Evolutionary conservation across 2,113 vertebrate species (phyloP).

Genomic region (Cavia aperea): DNA sequence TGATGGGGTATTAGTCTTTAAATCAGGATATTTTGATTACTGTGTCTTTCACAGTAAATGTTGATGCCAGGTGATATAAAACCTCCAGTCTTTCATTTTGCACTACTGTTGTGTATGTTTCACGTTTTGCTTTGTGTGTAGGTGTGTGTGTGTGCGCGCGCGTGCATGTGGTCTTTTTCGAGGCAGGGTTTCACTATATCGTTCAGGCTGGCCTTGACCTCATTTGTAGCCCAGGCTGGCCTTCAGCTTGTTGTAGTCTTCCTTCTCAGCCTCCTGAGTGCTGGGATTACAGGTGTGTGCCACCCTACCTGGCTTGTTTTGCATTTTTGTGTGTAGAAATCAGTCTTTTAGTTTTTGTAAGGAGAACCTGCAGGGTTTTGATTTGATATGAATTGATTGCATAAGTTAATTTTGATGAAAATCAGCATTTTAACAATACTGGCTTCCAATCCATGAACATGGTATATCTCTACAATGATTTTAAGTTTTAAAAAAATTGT

Average conservation of each 20-base stretch:
- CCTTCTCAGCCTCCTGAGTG: no score
- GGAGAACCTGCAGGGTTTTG: background rate
- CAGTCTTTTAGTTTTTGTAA: conserved; percentile 10
- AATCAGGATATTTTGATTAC: background rate
- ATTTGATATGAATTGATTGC: conserved; percentile 17
- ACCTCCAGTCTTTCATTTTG: background rate
- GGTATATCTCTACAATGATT: background rate
- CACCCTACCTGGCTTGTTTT: background rate
- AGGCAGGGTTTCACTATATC: no score
- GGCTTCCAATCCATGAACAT: background rate
- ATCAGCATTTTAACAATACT: background rate
- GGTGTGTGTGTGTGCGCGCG: no score
- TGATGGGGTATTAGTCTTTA: background rate
- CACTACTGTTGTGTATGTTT: background rate
- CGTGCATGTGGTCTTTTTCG: no score
- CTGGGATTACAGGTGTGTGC: no score
- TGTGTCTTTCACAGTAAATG: background rate
- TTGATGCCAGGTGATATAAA: background rate
- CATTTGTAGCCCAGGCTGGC: no score
- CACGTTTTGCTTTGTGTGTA: background rate
- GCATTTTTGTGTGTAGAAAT: background rate
- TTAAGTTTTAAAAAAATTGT: background rate
- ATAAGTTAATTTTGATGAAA: conserved; percentile 14
- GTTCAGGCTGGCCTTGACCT: no score
- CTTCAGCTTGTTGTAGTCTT: no score